These are phyloP conservation scores for Calameuta pallipes DNA, from an alignment of 2,888 invertebrate species.

Conservation along the genomic window DNA sequence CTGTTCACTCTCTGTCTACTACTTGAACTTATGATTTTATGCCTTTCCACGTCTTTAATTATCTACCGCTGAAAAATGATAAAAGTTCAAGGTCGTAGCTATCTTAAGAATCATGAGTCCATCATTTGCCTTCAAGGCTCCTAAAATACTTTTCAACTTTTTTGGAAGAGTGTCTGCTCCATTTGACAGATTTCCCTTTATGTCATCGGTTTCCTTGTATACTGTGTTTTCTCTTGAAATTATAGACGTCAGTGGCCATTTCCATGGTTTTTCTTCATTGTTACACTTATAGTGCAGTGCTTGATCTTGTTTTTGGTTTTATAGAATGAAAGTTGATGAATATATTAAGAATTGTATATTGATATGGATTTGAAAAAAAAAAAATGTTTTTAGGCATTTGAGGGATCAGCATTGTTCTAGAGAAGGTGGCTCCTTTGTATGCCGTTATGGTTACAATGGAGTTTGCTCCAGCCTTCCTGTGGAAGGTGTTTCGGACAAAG, in stretches of 20 bases:
- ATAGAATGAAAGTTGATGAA: neutral
- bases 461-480: slow-evolving; percentile 89
- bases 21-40: neutral
- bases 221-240: neutral
- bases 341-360: neutral
- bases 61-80: neutral
- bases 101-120: neutral
- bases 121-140: neutral
- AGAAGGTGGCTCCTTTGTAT: slow-evolving; percentile 88
- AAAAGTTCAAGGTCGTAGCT: neutral
- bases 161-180: neutral
- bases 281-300: neutral
- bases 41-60: neutral
- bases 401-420: slow-evolving; percentile 83
- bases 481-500: slow-evolving; percentile 88
- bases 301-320: neutral
- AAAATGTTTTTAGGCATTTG: slow-evolving; percentile 74
- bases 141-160: neutral
- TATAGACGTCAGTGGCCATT: neutral
- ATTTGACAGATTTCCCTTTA: neutral
- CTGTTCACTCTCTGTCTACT: slow-evolving; percentile 3
- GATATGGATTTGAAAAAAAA: neutral
- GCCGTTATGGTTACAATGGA: slow-evolving; percentile 88
- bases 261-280: neutral
- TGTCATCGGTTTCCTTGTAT: neutral